Evolutionary conservation across 2,888 invertebrate genomes (phyloP), one percentile per base, ranked within the genome.

Genomic region (Eupithecia centaureata): DNA sequence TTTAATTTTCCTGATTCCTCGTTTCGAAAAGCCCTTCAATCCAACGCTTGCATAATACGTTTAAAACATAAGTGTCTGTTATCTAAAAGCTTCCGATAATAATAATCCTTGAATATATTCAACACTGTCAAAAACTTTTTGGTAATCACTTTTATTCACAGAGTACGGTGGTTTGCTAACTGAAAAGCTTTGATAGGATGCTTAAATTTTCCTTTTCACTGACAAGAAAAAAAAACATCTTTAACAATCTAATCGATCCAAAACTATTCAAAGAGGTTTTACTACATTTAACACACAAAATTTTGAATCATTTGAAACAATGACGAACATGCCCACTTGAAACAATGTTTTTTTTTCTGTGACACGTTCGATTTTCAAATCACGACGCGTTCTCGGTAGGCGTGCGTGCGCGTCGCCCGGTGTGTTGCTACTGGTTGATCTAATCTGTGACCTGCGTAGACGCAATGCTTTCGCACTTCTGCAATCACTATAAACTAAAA

Each of bases 321-420:
- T 38, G 38, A n/a, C 7, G 2, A n/a, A 38, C n/a, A 38, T n/a
- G n/a, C 38, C n/a, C n/a, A 38, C 18, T 38, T 0, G 2, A 42
- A 15, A 18, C 18, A 38, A 18, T 42, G 0, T 2, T 42, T 47
- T n/a, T 47, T 47, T 47, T 42, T 42, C 42, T 42, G 18, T 42
- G 10, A 22, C 42, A 70, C 72, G 76, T 78, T 77, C 72, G 72
- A 65, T 80, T 84, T 88, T 86, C 89, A 79, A 76, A 85, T 86
- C 90, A 91, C 90, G 89, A 70, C 64, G 33, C 63, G 67, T 76
- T 73, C 82, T 18, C 18, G 73, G 88, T 88, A 90, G 82, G 79
- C 91, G 91, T 91, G 89, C 88, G 87, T 75, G 60, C 76, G 73
- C 75, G 77, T 73, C 83, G 86, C 85, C 79, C 77, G 84, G 84